A percentile compares a stretch with the other conserved stretches of the same genome.
These are phyloP conservation scores for Nycticorax nycticorax DNA, from an alignment of 2,113 vertebrate genomes.

Conservation along the genomic window DNA sequence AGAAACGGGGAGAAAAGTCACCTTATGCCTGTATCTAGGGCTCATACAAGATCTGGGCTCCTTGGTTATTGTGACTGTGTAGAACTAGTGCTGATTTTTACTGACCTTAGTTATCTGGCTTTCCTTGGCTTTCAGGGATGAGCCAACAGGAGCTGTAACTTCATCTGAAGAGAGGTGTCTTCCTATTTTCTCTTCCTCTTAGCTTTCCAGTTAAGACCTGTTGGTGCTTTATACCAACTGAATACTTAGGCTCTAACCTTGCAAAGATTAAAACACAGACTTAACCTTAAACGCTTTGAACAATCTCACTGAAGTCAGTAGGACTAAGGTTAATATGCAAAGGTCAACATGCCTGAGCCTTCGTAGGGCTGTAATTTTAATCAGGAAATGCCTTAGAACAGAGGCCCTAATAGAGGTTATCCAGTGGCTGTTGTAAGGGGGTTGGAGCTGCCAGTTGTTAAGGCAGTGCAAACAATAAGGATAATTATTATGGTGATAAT, in stretches of 20 bases:
- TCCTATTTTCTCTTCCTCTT: not conserved
- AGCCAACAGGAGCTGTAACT: not conserved
- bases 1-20: not conserved
- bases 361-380: not conserved
- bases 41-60: not conserved
- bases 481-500: not conserved
- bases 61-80: not conserved
- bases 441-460: not conserved
- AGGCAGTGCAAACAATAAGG: not conserved
- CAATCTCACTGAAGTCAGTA: not conserved
- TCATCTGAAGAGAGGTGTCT: not conserved
- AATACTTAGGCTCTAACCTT: not conserved
- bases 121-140: not conserved
- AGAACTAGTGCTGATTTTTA: not conserved
- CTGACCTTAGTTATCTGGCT: not conserved
- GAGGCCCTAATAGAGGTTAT: not conserved
- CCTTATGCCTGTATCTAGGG: not conserved
- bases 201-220: not conserved
- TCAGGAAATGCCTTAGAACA: not conserved
- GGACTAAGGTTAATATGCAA: not conserved
- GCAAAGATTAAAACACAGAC: not conserved
- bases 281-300: not conserved
- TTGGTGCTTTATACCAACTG: not conserved
- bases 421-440: not conserved
- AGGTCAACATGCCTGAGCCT: not conserved